A percentile compares a stretch with the other conserved stretches of the same genome.
Evolutionary conservation across 2,113 vertebrate species (phyloP).

Genomic region (Oxygymnocypris stewartii): DNA sequence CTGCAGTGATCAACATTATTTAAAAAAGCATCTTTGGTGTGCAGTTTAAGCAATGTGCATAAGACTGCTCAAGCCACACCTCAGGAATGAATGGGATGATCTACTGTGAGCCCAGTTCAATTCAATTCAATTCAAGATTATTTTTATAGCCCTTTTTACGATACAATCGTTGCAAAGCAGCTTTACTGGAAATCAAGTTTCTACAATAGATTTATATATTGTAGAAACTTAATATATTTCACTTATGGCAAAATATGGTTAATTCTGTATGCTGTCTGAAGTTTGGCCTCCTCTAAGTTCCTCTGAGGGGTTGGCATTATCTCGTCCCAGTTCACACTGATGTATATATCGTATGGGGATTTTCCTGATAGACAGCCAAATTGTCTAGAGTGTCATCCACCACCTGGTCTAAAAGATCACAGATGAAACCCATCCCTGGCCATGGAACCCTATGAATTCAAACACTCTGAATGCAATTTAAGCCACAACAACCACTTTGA

Average conservation of each 20-base stretch:
- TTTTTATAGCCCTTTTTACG: too few species aligned
- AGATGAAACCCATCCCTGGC: slow-evolving; percentile 29
- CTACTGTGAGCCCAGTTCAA: neutral
- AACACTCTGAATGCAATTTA: slow-evolving; percentile 36
- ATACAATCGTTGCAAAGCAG: too few species aligned
- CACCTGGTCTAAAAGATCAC: slow-evolving; percentile 49
- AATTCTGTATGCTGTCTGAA: too few species aligned
- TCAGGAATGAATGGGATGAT: slow-evolving; percentile 1
- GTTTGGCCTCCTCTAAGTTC: too few species aligned
- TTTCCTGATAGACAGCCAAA: neutral
- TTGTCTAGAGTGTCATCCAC: neutral
- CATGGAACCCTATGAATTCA: slow-evolving; percentile 4
- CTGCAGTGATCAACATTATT: neutral
- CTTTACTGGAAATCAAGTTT: too few species aligned
- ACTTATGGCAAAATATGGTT: too few species aligned
- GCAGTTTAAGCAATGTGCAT: neutral
- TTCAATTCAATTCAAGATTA: too few species aligned
- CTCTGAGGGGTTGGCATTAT: too few species aligned
- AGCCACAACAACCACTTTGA: slow-evolving; percentile 50
- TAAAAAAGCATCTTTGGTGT: neutral
- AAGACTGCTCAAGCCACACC: neutral
- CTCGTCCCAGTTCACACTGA: neutral
- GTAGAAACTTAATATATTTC: too few species aligned
- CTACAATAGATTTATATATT: too few species aligned
- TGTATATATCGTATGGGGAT: neutral